phyloP scores from a whole-genome alignment of 1,140 invertebrate species.

The Pogonomyrmex californicus region DNA sequence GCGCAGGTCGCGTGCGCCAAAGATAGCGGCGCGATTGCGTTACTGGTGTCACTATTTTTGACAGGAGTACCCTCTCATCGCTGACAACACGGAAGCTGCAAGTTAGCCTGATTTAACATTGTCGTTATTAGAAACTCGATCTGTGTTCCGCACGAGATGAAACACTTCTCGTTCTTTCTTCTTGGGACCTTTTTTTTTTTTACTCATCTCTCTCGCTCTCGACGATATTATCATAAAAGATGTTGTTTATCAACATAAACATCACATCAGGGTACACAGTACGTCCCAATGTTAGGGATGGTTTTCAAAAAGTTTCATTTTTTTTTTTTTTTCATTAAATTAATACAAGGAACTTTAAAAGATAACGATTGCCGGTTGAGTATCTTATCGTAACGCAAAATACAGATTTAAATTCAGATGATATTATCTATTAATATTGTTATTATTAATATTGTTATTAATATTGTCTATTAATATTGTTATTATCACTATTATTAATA shows the following conservation, averaged over 20 bases:
- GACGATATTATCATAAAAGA: neutral
- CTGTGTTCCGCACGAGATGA: neutral
- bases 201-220: neutral
- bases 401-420: too few species aligned
- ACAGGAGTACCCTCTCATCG: neutral
- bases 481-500: too few species aligned
- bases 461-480: too few species aligned
- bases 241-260: neutral
- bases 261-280: neutral
- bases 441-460: too few species aligned
- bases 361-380: neutral
- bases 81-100: conserved; percentile 40
- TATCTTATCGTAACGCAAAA: too few species aligned
- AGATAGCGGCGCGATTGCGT: conserved; percentile 56
- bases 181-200: neutral
- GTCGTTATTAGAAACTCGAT: conserved; percentile 36
- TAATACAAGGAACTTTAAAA: neutral
- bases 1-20: conserved; percentile 35
- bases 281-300: neutral
- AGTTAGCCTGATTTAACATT: conserved; percentile 39
- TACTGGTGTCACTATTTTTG: conserved; percentile 51
- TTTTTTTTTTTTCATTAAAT: neutral
- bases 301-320: neutral
- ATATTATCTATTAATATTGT: too few species aligned
- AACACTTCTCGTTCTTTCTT: neutral